Base-by-base conservation (phyloP, 2,888 invertebrate genomes). In the Gastracanthus pulcherrimus region DNA sequence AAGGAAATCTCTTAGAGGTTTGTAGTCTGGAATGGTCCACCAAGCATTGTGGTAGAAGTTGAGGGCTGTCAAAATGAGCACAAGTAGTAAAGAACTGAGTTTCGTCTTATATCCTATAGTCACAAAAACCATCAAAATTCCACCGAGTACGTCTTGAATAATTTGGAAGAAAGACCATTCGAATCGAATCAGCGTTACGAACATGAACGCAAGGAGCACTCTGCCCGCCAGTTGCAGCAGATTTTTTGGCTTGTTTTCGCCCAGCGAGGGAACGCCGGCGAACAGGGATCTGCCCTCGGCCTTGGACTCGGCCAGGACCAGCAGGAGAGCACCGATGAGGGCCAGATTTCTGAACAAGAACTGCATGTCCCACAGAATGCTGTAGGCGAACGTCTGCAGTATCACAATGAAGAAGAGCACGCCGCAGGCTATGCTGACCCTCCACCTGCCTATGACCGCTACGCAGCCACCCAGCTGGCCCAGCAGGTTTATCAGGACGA, bases 31-130 rank as follows among this genome's bases (percentile, higher is more conserved):
- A 90, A 99, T 96, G 88, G 95, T 94, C 99, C 99, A 99, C 97
- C 98, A 99, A 85, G 98, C 97, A 92, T 99, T 99, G 92, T 99
- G 97, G 92, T 98, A 99, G 86, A 99, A 94, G 93, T 99, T 99
- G 88, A 99, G 95, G 64, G 95, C 93, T 3, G 96, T 94, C 72
- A 99, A 94, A 92, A 99, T 95, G 70, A 97, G 91, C 72, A 99
- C 99, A 85, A 99, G 94, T 89, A 98, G 95, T 84, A 99, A 94
- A 51, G 99, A 98, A 78, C 98, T 98, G 88, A 99, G 94, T 93
- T 99, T 99, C 60, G 99, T 99, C 93, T 99, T 99, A 93, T 97
- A 99, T 77, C 99, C 99, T 85, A 99, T 94, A 69, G 98, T 98
- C 84, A 99, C 98, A 83, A 98, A 93, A 84, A 98, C 94, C 97